Evolutionary conservation across 1,140 invertebrate genomes (phyloP).

Genomic region (Dolichoris vasculosae): DNA sequence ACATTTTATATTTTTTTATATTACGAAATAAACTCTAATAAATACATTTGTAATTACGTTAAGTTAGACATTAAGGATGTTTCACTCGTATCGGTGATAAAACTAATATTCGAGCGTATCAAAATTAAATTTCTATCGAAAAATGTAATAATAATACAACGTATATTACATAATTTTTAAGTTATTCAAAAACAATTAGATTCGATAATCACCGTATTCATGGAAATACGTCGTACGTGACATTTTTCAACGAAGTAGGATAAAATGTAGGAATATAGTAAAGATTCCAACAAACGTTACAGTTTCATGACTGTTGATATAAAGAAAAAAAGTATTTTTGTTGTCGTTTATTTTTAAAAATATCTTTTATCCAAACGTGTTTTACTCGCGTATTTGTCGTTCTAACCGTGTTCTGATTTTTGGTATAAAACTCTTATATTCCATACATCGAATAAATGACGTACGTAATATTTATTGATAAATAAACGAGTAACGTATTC

Average conservation of each 20-base stretch:
- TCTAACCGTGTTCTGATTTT: neutral
- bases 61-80: too few relatives aligned
- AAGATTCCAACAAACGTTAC: neutral
- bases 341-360: neutral
- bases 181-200: neutral
- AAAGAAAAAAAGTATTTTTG: neutral
- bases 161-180: too few relatives aligned
- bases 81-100: too few relatives aligned
- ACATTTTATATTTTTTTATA: too few relatives aligned
- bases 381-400: neutral
- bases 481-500: too few relatives aligned
- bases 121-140: too few relatives aligned
- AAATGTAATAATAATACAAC: too few relatives aligned
- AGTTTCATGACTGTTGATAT: neutral
- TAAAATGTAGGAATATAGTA: neutral
- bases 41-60: too few relatives aligned
- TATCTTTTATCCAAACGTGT: slow-evolving; percentile 1
- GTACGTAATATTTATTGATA: too few relatives aligned
- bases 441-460: neutral
- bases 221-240: neutral
- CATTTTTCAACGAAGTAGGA: neutral
- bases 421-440: neutral
- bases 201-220: neutral
- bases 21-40: too few relatives aligned
- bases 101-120: too few relatives aligned